Conservation (phyloP, 2,113 vertebrate genomes). For the Oostethus manadensis region DNA sequence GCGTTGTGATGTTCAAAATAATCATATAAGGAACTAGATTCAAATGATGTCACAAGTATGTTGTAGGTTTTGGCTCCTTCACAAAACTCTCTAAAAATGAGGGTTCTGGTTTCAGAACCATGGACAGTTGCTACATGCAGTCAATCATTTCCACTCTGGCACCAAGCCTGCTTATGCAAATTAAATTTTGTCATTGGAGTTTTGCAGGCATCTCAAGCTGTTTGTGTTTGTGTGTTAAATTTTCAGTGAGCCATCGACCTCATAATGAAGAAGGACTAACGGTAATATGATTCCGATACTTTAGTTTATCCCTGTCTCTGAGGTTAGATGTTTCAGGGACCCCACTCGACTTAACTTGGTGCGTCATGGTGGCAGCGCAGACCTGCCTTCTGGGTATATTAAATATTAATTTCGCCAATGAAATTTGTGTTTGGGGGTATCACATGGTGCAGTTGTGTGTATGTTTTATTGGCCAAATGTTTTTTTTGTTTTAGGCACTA, state of each 20-base stretch:
- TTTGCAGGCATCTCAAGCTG: slow-evolving; percentile 3
- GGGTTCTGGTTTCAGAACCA: not conserved
- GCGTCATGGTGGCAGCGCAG: not conserved
- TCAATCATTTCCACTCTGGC: not conserved
- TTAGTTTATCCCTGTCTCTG: not conserved
- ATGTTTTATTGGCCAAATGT: slow-evolving; percentile 28
- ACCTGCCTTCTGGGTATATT: slow-evolving; percentile 18
- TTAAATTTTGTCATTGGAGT: slow-evolving; percentile 1
- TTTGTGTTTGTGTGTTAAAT: not conserved
- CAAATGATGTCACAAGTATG: too few relatives aligned
- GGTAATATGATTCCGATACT: not conserved
- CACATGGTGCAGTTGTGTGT: slow-evolving; percentile 23
- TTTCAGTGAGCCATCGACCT: not conserved
- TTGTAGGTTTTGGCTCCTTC: too few relatives aligned
- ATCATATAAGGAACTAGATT: too few relatives aligned
- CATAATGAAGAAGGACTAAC: not conserved
- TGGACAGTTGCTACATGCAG: not conserved
- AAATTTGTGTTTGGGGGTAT: slow-evolving; percentile 19
- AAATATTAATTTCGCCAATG: slow-evolving; percentile 21
- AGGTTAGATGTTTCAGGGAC: not conserved
- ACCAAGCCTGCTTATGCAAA: not conserved
- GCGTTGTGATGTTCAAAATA: too few relatives aligned
- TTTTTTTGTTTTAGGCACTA: slow-evolving; percentile 27
- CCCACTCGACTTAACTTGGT: not conserved
- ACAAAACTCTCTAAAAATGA: not conserved